Conservation (phyloP, 2,113 vertebrate genomes). For the Onychostruthus taczanowskii region DNA sequence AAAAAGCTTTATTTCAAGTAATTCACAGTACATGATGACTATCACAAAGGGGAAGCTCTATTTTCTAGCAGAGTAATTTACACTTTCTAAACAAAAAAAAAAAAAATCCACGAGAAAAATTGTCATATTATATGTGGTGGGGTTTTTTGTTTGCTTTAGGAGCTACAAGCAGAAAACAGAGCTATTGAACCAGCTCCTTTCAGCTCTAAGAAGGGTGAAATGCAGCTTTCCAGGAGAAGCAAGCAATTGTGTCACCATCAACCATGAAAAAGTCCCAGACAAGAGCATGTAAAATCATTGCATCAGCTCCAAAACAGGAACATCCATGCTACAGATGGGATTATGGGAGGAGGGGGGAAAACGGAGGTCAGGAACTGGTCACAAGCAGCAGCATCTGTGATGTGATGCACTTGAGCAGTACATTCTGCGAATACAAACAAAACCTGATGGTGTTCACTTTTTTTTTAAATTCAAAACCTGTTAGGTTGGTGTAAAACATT, state of each 20-base stretch:
- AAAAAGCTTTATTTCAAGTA: not conserved
- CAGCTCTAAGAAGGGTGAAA: not conserved
- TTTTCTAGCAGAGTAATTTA: not conserved
- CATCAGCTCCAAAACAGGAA: not conserved
- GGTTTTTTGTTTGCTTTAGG: not conserved
- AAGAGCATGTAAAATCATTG: not conserved
- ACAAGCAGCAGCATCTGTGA: not conserved
- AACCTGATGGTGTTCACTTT: not conserved
- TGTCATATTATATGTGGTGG: not conserved
- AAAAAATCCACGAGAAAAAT: not conserved
- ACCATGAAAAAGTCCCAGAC: not conserved
- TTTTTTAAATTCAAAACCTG: not conserved
- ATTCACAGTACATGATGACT: not conserved
- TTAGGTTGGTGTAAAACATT: not conserved
- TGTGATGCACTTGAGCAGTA: not conserved
- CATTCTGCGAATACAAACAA: not conserved
- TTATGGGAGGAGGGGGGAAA: not conserved
- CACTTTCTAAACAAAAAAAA: not conserved
- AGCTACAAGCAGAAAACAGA: not conserved
- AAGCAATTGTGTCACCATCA: not conserved
- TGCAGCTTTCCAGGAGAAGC: not conserved
- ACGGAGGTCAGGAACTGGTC: not conserved
- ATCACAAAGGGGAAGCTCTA: not conserved
- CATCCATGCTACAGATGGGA: not conserved
- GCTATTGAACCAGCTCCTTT: not conserved